Base-by-base conservation (phyloP, 2,797 vertebrate genomes). In the Tinamus major region DNA sequence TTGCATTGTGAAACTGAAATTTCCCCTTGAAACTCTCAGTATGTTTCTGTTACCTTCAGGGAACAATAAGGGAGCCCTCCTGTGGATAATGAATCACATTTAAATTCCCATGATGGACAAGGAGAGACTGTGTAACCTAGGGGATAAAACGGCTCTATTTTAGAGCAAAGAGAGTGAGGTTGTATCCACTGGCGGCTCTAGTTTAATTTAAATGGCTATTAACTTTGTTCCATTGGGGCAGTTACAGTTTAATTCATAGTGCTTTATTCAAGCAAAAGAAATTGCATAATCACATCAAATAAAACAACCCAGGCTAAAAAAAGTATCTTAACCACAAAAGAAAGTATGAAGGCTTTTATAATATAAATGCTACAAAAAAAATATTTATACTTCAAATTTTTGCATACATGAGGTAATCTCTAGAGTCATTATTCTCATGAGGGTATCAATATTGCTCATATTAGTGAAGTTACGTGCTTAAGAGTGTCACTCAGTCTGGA, bases 121-220 rank as follows among this genome's bases (percentile, higher is more conserved):
- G 80, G 59, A 91, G 80, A 93, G 83, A 92, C 90, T 91, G 3
- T 39, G 87, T 90, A 95, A 95, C 87, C 87, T 93, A 87, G 63
- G 63, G 88, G 59, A 94, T 93, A 92, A 86, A 96, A 94, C 29
- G 31, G 70, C 42, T 94, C 71, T 77, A 74, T 85, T 88, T 93
- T 82, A 91, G 80, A 89, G 65, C 59, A 86, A 93, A 95, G 58
- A 68, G 26, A 90, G 35, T 70, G 59, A 94, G 87, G 51, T 93
- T 46, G 69, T 85, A 94, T 82, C 68, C 85, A 93, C 84, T 77
- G 69, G 72, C 88, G 83, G 82, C 90, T 87, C 81, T 86, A 85
- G 92, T 87, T 95, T 95, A 91, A 96, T 95, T 94, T 97, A 95
- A 95, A 94, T 77, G 74, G 79, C 93, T 95, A 93, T 95, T 95